These are phyloP conservation scores for Alces alces DNA, from an alignment of 2,113 vertebrate genomes.

Conservation along the genomic window DNA sequence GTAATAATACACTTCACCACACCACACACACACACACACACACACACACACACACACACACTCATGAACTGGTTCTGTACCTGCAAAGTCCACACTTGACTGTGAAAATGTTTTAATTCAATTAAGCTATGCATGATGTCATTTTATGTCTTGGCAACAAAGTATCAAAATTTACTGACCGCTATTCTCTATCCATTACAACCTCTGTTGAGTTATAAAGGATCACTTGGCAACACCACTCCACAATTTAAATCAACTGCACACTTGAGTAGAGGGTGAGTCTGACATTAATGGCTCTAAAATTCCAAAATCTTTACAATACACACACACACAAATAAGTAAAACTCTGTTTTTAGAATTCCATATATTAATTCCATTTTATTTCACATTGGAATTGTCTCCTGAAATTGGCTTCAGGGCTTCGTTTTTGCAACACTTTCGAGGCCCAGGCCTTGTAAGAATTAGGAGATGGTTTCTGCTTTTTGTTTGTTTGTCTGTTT, in stretches of 20 bases:
- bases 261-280: background rate
- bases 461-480: background rate
- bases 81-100: constrained; percentile 22
- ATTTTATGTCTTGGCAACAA: background rate
- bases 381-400: constrained; percentile 57
- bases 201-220: background rate
- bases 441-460: background rate
- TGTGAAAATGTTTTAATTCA: constrained; percentile 43
- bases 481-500: background rate
- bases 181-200: constrained; percentile 10
- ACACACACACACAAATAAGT: constrained; percentile 61
- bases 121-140: constrained; percentile 26
- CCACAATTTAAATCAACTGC: constrained; percentile 11
- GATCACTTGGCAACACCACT: background rate
- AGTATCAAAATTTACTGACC: constrained; percentile 19
- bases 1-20: background rate
- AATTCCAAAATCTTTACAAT: constrained; percentile 1
- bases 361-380: constrained; percentile 62
- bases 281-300: background rate
- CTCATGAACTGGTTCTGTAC: constrained; percentile 43
- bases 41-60: background rate
- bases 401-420: constrained; percentile 29
- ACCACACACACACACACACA: background rate
- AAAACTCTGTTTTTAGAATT: constrained; percentile 57
- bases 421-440: constrained; percentile 27